These are phyloP conservation scores for Holocentrus rufus DNA, from an alignment of 2,797 vertebrate genomes.

Conservation along the genomic window DNA sequence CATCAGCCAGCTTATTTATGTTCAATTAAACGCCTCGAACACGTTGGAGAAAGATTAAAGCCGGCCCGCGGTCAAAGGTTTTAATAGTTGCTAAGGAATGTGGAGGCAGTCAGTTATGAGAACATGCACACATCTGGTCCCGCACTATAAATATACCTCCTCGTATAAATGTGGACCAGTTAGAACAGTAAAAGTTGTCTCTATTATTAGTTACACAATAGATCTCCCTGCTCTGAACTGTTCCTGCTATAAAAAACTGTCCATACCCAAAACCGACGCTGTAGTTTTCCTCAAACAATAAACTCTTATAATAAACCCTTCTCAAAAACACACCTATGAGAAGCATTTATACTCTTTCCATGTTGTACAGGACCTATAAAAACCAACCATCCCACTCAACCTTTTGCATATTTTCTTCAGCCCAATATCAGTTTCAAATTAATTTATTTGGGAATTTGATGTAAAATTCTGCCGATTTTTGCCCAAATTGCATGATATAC, in stretches of 20 bases:
- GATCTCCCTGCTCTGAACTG: conserved; percentile 35
- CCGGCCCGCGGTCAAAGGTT: conserved; percentile 64
- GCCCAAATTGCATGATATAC: no score
- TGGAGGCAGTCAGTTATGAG: conserved; percentile 17
- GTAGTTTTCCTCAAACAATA: conserved; percentile 45
- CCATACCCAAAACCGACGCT: background rate
- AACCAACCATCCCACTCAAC: no score
- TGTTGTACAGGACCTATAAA: background rate
- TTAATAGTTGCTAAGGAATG: conserved; percentile 45
- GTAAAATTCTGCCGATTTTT: no score
- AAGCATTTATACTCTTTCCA: conserved; percentile 12
- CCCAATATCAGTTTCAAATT: conserved; percentile 30
- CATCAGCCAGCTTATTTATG: conserved; percentile 67
- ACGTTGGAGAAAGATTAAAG: conserved; percentile 65
- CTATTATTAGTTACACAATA: conserved; percentile 28
- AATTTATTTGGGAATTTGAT: conserved; percentile 29
- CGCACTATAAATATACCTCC: conserved; percentile 34
- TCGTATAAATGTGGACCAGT: conserved; percentile 41
- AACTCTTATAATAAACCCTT: background rate
- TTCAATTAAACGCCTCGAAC: conserved; percentile 69
- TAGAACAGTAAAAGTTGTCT: conserved; percentile 4
- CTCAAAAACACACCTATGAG: background rate
- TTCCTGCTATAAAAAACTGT: conserved; percentile 21
- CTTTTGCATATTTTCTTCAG: conserved; percentile 10
- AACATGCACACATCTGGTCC: conserved; percentile 14